These are phyloP conservation scores for Apogon talboti DNA, from an alignment of 2,797 vertebrate species.

Conservation along the genomic window DNA sequence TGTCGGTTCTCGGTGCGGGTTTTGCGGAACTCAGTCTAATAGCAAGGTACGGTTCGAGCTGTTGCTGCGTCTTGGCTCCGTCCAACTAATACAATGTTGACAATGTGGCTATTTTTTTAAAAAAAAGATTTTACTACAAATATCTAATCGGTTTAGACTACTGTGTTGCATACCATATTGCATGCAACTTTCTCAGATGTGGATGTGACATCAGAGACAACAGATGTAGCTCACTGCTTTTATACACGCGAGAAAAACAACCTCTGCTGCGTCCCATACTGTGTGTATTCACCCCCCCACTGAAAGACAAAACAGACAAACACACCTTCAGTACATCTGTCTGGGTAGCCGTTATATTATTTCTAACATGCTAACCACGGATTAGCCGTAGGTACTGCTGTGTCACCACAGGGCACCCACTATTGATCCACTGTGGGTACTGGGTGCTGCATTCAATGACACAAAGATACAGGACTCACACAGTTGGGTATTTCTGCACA, in stretches of 20 bases:
- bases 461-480: too few species aligned
- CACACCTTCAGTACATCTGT: background rate
- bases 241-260: constrained; percentile 17
- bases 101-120: background rate
- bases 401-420: constrained; percentile 38
- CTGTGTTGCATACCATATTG: background rate
- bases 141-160: background rate
- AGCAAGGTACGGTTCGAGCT: constrained; percentile 72
- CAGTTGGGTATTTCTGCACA: too few species aligned
- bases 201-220: constrained; percentile 16
- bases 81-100: constrained; percentile 16
- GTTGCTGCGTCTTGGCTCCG: constrained; percentile 26
- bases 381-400: constrained; percentile 20
- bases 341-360: background rate
- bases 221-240: constrained; percentile 26
- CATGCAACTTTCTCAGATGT: constrained; percentile 45
- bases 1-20: constrained; percentile 75
- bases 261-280: constrained; percentile 6
- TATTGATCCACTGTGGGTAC: background rate
- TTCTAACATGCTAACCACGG: background rate
- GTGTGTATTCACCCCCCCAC: background rate
- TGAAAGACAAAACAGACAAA: background rate
- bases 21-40: constrained; percentile 76
- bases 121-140: background rate
- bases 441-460: background rate